Conservation (phyloP, 2,888 invertebrate genomes). For the Melieria crassipennis region DNA sequence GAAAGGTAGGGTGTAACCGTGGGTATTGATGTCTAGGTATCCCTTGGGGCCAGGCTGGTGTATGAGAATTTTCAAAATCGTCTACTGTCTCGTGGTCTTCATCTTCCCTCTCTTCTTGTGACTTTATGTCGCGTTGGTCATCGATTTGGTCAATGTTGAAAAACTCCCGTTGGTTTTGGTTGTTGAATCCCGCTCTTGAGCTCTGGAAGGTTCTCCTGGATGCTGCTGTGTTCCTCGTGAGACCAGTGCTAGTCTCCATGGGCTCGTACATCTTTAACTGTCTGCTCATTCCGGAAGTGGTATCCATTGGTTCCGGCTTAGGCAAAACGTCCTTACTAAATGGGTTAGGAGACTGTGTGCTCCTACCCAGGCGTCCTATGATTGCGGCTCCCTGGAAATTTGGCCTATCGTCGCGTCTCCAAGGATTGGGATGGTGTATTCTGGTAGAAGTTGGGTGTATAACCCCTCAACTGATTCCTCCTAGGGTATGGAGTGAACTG, state of each 20-base stretch:
- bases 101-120: no score
- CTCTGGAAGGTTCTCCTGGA: no score
- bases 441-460: background rate
- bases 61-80: conserved; percentile 13
- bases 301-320: no score
- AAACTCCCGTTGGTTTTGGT: no score
- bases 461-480: background rate
- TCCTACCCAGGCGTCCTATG: background rate
- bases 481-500: background rate
- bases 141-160: no score
- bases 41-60: conserved; percentile 12
- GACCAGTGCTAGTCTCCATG: no score
- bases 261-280: no score
- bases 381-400: background rate
- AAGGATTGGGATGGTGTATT: background rate
- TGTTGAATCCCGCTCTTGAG: background rate
- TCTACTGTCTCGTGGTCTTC: background rate
- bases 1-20: conserved; percentile 11
- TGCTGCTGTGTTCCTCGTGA: no score
- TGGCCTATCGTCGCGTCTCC: background rate
- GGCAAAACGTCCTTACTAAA: no score
- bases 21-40: conserved; percentile 31
- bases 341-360: no score
- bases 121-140: no score
- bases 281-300: no score